These are phyloP conservation scores for Aphelinus certus DNA, from an alignment of 1,140 invertebrate species.

Conservation along the genomic window DNA sequence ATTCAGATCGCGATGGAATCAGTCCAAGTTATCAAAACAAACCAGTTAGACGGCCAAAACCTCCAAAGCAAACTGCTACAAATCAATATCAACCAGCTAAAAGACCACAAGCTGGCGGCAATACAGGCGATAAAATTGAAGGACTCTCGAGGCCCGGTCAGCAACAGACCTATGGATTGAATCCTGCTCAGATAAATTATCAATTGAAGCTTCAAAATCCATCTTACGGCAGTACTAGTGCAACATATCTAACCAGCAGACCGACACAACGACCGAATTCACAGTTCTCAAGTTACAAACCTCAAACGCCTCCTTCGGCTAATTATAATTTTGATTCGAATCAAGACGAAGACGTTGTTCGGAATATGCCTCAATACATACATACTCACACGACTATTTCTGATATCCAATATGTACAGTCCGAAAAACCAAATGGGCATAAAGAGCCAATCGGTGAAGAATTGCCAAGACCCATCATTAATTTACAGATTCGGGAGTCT, in stretches of 20 bases:
- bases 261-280: neutral
- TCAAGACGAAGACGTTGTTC: neutral
- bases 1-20: constrained; percentile 9
- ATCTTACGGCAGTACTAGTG: neutral
- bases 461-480: neutral
- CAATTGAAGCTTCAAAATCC: neutral
- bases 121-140: neutral
- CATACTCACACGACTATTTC: constrained; percentile 13
- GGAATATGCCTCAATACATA: constrained; percentile 9
- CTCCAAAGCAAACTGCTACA: neutral
- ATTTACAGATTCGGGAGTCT: neutral
- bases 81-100: neutral
- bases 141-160: neutral
- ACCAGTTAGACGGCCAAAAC: neutral
- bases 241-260: neutral
- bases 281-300: too few species aligned
- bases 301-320: neutral
- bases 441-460: neutral
- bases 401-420: neutral
- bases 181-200: neutral
- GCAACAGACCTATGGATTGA: neutral
- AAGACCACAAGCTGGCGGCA: neutral
- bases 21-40: neutral
- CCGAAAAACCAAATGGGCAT: neutral
- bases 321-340: neutral